phyloP scores from a whole-genome alignment of 2,888 invertebrate species.

The Terebella lapidaria region DNA sequence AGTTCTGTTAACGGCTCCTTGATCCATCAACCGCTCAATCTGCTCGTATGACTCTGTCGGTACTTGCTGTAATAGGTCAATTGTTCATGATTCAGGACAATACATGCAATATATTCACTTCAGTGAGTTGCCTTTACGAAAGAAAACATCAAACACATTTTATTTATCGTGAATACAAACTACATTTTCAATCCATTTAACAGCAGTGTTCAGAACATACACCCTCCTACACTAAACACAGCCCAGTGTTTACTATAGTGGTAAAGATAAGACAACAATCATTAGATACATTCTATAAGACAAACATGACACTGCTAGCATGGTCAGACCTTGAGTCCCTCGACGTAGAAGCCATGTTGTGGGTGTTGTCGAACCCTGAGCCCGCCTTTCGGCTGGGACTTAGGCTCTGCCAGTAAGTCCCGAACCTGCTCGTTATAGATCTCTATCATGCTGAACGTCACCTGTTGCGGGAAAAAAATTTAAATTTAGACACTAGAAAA shows the following conservation, averaged over 20 bases:
- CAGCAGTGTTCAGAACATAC: too few species aligned
- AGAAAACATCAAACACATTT: too few species aligned
- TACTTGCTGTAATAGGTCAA: conserved; percentile 33
- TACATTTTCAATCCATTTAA: too few species aligned
- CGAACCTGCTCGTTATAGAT: conserved; percentile 52
- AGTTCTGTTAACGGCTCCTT: conserved; percentile 46
- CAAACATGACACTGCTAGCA: too few species aligned
- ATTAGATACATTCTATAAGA: too few species aligned
- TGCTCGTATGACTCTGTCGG: conserved; percentile 34
- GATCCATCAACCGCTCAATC: conserved; percentile 38
- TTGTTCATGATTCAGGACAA: too few species aligned
- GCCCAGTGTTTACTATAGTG: too few species aligned
- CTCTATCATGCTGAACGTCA: conserved; percentile 48
- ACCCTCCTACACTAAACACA: too few species aligned
- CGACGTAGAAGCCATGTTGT: conserved; percentile 29
- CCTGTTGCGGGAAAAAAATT: conserved; percentile 33
- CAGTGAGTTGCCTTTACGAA: too few species aligned
- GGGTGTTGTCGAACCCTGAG: conserved; percentile 25
- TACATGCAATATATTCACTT: too few species aligned
- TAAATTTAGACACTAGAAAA: background rate
- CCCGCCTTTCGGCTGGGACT: conserved; percentile 33
- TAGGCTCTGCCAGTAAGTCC: conserved; percentile 40
- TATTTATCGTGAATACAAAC: too few species aligned
- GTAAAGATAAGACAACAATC: too few species aligned
- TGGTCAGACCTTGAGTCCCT: conserved; percentile 33